phyloP scores from a whole-genome alignment of 2,888 invertebrate genomes.

The Abrostola tripartita region DNA sequence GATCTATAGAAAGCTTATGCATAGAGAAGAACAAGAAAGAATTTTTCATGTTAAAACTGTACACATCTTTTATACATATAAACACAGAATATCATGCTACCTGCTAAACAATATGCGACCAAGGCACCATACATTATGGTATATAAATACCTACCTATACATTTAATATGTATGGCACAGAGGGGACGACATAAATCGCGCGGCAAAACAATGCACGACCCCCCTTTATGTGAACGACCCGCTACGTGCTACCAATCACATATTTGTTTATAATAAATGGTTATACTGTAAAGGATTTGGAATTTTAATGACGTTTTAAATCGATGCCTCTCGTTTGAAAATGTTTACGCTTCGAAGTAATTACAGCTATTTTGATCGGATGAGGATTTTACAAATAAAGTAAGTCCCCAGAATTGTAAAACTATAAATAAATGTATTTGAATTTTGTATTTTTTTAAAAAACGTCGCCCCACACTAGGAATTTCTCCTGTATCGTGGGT shows the following conservation, averaged over 20 bases:
- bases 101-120: not conserved
- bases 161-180: slow-evolving; percentile 42
- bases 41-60: no score
- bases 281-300: slow-evolving; percentile 42
- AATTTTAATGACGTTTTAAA: slow-evolving; percentile 54
- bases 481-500: no score
- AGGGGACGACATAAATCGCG: slow-evolving; percentile 70
- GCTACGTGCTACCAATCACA: slow-evolving; percentile 74
- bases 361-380: no score
- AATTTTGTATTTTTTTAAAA: no score
- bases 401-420: no score
- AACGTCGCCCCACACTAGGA: no score
- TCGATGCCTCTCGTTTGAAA: slow-evolving; percentile 42
- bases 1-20: no score
- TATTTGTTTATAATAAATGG: slow-evolving; percentile 67
- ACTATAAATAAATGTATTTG: no score
- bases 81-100: not conserved
- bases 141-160: slow-evolving; percentile 30
- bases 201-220: slow-evolving; percentile 69
- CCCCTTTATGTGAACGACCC: slow-evolving; percentile 74
- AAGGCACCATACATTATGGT: not conserved
- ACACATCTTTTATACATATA: no score
- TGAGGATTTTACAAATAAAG: no score
- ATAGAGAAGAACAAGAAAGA: no score
- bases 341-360: slow-evolving; percentile 18